These are phyloP conservation scores for Lipophrys pholis DNA, from an alignment of 2,113 vertebrate species.

Conservation along the genomic window DNA sequence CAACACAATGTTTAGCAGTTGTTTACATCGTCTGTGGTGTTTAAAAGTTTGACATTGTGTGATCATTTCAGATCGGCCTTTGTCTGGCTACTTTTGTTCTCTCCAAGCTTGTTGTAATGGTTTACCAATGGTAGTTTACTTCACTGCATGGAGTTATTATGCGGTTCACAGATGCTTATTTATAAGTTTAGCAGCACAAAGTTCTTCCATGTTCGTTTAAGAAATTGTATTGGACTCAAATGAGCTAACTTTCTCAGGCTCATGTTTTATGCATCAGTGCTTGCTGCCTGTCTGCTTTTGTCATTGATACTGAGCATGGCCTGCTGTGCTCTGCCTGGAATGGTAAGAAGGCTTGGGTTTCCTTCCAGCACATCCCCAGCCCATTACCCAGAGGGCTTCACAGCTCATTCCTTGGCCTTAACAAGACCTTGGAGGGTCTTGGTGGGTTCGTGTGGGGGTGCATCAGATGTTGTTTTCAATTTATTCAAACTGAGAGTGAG, in stretches of 20 bases:
- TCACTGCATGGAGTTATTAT: conserved; percentile 1
- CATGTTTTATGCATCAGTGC: conserved; percentile 77
- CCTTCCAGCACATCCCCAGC: conserved; percentile 64
- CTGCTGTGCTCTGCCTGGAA: conserved; percentile 69
- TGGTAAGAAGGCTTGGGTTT: conserved; percentile 70
- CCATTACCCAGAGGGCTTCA: conserved; percentile 71
- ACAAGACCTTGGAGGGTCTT: conserved; percentile 59
- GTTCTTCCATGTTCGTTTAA: conserved; percentile 19
- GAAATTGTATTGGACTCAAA: conserved; percentile 5
- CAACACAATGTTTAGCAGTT: background rate
- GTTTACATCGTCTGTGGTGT: conserved; percentile 1
- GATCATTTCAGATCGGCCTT: background rate
- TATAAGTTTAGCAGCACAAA: conserved; percentile 10
- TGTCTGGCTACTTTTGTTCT: background rate
- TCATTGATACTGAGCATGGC: conserved; percentile 66
- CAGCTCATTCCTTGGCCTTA: conserved; percentile 62
- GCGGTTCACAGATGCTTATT: conserved; percentile 27
- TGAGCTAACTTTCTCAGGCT: conserved; percentile 62
- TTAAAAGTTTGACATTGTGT: background rate
- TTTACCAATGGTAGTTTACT: conserved; percentile 20
- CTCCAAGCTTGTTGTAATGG: background rate
- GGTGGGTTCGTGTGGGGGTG: conserved; percentile 8
- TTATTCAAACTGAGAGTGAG: background rate
- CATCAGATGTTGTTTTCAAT: conserved; percentile 1
- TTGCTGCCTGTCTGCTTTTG: conserved; percentile 75